These are phyloP conservation scores for Bellardia pandia DNA, from an alignment of 2,888 invertebrate genomes.

Conservation along the genomic window DNA sequence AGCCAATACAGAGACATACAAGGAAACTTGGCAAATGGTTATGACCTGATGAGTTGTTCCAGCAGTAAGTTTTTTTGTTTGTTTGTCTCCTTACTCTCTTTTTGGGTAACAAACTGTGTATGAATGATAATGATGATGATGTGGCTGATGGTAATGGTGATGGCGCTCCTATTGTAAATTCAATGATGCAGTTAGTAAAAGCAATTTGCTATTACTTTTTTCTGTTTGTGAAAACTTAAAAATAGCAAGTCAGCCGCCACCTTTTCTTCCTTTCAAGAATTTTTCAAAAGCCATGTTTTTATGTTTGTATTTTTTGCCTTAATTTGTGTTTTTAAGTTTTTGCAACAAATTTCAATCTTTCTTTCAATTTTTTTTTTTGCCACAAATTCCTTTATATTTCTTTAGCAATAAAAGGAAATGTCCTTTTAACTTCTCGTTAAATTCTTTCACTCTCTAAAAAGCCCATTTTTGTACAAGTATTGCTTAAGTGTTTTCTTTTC, in stretches of 20 bases:
- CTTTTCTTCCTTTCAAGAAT: slow-evolving; percentile 37
- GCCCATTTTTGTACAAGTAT: slow-evolving; percentile 55
- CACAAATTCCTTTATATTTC: slow-evolving; percentile 51
- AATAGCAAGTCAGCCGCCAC: not conserved
- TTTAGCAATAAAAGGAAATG: slow-evolving; percentile 68
- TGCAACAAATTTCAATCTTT: slow-evolving; percentile 55
- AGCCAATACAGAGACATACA: slow-evolving; percentile 23
- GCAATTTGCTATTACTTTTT: slow-evolving; percentile 65
- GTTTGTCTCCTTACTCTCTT: slow-evolving; percentile 6
- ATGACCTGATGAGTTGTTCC: slow-evolving; percentile 46
- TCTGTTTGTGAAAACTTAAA: not conserved
- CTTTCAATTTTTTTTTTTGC: slow-evolving; percentile 28
- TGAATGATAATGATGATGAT: slow-evolving; percentile 62
- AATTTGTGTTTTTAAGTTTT: slow-evolving; percentile 52
- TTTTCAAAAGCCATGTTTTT: slow-evolving; percentile 44
- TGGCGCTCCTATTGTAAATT: slow-evolving; percentile 72
- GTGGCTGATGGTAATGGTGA: not conserved
- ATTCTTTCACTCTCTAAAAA: slow-evolving; percentile 63
- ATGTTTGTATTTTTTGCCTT: slow-evolving; percentile 22
- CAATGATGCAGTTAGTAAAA: slow-evolving; percentile 74
- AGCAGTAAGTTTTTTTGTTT: not conserved
- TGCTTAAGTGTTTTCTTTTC: slow-evolving; percentile 69
- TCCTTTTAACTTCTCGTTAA: slow-evolving; percentile 67
- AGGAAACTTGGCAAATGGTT: slow-evolving; percentile 64
- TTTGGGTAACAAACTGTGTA: slow-evolving; percentile 22